Percentiles rank a stretch among this genome's conserved stretches.
These are phyloP conservation scores for Myotis brandtii DNA, from an alignment of 2,113 vertebrate genomes.

Conservation along the genomic window DNA sequence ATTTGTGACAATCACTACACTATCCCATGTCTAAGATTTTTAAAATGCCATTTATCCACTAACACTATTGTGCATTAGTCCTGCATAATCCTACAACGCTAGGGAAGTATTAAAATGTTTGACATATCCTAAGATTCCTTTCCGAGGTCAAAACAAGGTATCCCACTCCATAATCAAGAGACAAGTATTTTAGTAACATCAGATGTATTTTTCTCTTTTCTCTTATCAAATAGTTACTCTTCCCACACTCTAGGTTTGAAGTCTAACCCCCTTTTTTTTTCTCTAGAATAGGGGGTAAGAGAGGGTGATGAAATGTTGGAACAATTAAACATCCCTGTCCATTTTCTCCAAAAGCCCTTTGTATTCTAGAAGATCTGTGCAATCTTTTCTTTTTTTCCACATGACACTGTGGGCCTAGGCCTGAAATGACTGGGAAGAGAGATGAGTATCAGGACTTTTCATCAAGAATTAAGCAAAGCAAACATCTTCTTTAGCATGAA, in stretches of 20 bases:
- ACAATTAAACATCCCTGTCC: slow-evolving; percentile 31
- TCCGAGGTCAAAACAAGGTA: slow-evolving; percentile 65
- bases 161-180: slow-evolving; percentile 58
- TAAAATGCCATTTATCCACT: slow-evolving; percentile 38
- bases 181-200: slow-evolving; percentile 59
- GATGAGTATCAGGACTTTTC: slow-evolving; percentile 64
- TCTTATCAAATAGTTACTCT: slow-evolving; percentile 50
- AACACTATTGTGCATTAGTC: slow-evolving; percentile 54
- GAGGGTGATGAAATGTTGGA: slow-evolving; percentile 48
- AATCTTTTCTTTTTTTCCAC: slow-evolving; percentile 38
- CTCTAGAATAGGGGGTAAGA: neutral
- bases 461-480: slow-evolving; percentile 57
- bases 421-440: slow-evolving; percentile 53
- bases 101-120: slow-evolving; percentile 64
- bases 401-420: slow-evolving; percentile 48
- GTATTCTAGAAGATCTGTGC: slow-evolving; percentile 44
- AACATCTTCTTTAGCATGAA: slow-evolving; percentile 53
- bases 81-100: slow-evolving; percentile 44
- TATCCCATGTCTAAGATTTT: slow-evolving; percentile 43
- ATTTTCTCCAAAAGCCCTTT: slow-evolving; percentile 69
- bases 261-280: neutral
- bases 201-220: slow-evolving; percentile 57
- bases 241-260: slow-evolving; percentile 53
- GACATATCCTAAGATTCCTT: slow-evolving; percentile 58
- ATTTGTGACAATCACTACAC: slow-evolving; percentile 81